Evolutionary conservation across 2,888 invertebrate species (phyloP).

Genomic region (Trypoxylon attenuatum): DNA sequence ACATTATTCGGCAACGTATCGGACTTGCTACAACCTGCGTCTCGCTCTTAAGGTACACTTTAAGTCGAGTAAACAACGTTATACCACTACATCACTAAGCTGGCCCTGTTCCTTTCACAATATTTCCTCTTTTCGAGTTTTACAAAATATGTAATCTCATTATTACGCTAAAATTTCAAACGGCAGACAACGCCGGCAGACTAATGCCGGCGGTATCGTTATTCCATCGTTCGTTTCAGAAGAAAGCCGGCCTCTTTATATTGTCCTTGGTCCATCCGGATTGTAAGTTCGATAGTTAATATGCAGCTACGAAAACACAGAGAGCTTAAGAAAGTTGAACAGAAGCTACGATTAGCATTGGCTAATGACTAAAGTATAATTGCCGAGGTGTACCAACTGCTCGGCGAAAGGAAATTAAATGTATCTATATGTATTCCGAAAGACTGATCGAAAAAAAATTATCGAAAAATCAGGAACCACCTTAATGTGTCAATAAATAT

Average conservation of each 20-base stretch:
- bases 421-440: too few species aligned
- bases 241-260: slow-evolving; percentile 36
- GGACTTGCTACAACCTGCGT: slow-evolving; percentile 28
- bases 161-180: slow-evolving; percentile 14
- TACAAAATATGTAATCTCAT: slow-evolving; percentile 51
- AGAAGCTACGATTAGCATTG: background rate
- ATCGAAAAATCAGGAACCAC: too few species aligned
- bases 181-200: slow-evolving; percentile 36
- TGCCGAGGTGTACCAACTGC: background rate
- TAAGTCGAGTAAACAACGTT: slow-evolving; percentile 50
- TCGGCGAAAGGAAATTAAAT: background rate
- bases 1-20: slow-evolving; percentile 47
- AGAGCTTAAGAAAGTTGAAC: slow-evolving; percentile 13
- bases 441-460: too few species aligned
- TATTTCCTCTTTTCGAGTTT: slow-evolving; percentile 14
- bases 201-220: slow-evolving; percentile 21
- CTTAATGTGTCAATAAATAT: too few species aligned
- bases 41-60: slow-evolving; percentile 56
- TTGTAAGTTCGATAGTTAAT: slow-evolving; percentile 24
- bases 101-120: slow-evolving; percentile 13
- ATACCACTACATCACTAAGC: slow-evolving; percentile 41
- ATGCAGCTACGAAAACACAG: background rate
- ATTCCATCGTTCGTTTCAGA: slow-evolving; percentile 15
- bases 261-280: slow-evolving; percentile 61
- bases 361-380: background rate